Base-by-base conservation (phyloP, 1,140 invertebrate species). In the Zeugodacus cucurbitae region DNA sequence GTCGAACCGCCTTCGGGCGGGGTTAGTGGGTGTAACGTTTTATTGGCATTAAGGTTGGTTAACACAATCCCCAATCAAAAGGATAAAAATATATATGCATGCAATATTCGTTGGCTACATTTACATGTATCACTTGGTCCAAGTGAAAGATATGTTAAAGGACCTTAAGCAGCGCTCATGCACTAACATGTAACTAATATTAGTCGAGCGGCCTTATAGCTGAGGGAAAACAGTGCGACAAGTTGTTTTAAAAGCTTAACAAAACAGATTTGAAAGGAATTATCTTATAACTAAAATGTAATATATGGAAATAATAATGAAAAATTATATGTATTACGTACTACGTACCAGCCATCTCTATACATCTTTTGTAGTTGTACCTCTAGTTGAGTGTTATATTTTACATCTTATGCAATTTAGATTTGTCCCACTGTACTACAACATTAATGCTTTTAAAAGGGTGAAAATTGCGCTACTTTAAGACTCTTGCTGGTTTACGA, bases 391-490 rank as follows among this genome's bases (percentile, higher is more conserved):
- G 48, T 54, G 20, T 17, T 0, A 54, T 54, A 54, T 54, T 54
- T 54, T 54, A 54, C 48, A 54, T 54, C n/a, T n/a, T 17, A 17
- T 54, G 48, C 48, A 20, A 20, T 54, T 54, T 54, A 54, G 14
- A 17, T 58, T 87, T 87, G 32, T 59, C 54, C 37, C 57, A 58
- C 59, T 87, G 54, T 58, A 7, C 48, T 11, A 54, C 10, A 54
- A 11, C 29, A 37, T n/a, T 32, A 62, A 29, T 64, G 57, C 14
- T 6, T 89, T 87, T 70, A 32, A 92, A 92, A 92, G 91, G 91
- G 91, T 92, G 91, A 89, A 90, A 92, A 92, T 90, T 88, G 82
- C 89, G 89, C 91, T 91, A 92, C 91, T 92, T 92, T 91, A 91
- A 89, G 90, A 22, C n/a, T 41, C 44, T 82, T 17, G 14, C 48